These are phyloP conservation scores for Papilio xuthus DNA, from an alignment of 1,140 invertebrate genomes.

Conservation along the genomic window DNA sequence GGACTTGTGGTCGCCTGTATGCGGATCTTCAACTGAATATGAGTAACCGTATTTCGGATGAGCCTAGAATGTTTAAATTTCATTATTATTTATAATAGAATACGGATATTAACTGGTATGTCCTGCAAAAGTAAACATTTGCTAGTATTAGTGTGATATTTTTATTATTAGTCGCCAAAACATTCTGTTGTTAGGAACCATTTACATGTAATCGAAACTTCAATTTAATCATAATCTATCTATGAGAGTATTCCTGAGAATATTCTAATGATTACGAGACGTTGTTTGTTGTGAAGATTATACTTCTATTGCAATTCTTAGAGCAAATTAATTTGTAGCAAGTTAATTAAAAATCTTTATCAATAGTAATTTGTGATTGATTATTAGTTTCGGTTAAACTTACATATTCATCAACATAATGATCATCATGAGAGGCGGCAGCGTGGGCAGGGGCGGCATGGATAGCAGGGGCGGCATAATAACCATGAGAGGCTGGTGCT, in stretches of 20 bases:
- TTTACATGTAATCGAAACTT: not conserved
- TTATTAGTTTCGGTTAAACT: slow-evolving; percentile 38
- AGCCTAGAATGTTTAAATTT: slow-evolving; percentile 53
- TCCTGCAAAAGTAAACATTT: too few species aligned
- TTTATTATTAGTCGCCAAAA: too few species aligned
- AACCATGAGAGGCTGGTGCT: slow-evolving; percentile 39
- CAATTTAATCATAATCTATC: too few species aligned
- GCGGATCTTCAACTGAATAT: slow-evolving; percentile 78
- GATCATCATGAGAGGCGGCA: slow-evolving; percentile 60
- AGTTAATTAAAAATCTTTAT: too few species aligned
- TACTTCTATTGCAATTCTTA: not conserved
- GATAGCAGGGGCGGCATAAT: slow-evolving; percentile 51
- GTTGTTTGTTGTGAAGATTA: too few species aligned
- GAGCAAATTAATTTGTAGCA: too few species aligned
- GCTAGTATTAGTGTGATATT: too few species aligned
- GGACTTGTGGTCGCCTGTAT: slow-evolving; percentile 79
- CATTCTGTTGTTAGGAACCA: slow-evolving; percentile 16
- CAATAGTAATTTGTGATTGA: not conserved
- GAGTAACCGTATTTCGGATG: slow-evolving; percentile 79
- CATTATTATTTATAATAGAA: too few species aligned
- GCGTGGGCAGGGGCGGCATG: slow-evolving; percentile 50
- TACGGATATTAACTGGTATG: too few species aligned
- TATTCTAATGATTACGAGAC: too few species aligned
- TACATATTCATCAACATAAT: slow-evolving; percentile 76
- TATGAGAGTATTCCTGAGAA: too few species aligned